Conservation (phyloP, 2,113 vertebrate genomes). For the Microcebus jonahi region DNA sequence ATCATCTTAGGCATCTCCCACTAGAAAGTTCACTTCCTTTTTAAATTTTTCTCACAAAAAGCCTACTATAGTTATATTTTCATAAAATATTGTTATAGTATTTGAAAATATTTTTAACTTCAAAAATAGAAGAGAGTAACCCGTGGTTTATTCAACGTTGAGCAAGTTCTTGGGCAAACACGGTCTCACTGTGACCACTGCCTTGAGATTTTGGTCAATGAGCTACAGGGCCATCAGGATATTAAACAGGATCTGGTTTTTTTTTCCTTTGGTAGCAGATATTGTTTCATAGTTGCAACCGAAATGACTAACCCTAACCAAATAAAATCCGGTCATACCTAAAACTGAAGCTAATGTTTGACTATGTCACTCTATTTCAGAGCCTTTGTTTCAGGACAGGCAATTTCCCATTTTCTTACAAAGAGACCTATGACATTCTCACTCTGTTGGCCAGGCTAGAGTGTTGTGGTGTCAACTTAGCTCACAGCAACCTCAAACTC, state of each 20-base stretch:
- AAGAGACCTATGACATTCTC: background rate
- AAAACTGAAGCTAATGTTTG: constrained; percentile 68
- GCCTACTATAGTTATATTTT: background rate
- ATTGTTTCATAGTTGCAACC: constrained; percentile 42
- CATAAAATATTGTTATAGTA: background rate
- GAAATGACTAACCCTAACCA: constrained; percentile 63
- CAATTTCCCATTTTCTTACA: background rate
- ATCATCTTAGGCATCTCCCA: background rate
- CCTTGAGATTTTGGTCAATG: background rate
- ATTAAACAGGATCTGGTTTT: background rate
- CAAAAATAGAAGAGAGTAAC: background rate
- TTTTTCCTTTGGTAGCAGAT: background rate
- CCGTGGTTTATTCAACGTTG: background rate
- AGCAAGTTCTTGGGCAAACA: background rate
- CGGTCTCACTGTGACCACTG: background rate
- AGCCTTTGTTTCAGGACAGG: constrained; percentile 53
- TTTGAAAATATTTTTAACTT: constrained; percentile 45
- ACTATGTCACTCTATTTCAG: background rate
- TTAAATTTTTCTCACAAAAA: background rate
- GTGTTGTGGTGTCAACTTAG: too few species aligned
- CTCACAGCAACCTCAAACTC: too few species aligned
- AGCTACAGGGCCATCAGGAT: background rate
- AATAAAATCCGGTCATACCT: constrained; percentile 72
- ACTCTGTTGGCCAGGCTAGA: too few species aligned
- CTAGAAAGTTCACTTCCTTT: background rate